Percentiles rank a stretch among this genome's conserved stretches.
phyloP scores from a whole-genome alignment of 35 echinoderm and acorn worm species.

The Heliocidaris erythrogramma region DNA sequence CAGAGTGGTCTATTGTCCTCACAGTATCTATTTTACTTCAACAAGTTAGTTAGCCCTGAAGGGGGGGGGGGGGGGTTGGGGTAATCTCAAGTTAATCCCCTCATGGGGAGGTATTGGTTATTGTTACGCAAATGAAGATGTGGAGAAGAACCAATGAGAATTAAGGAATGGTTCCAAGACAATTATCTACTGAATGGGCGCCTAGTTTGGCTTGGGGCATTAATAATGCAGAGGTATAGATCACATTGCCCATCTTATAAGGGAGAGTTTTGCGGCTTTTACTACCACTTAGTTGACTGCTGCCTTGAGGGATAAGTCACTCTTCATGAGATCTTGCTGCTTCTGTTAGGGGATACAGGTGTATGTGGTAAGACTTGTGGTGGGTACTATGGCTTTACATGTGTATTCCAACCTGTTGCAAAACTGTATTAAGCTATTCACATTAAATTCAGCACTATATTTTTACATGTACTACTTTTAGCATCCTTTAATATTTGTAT shows the following conservation, averaged over 20 bases:
- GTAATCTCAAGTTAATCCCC: not conserved
- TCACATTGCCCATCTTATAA: not conserved
- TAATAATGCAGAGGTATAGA: conserved; percentile 41
- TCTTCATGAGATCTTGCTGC: not conserved
- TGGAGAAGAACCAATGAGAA: not conserved
- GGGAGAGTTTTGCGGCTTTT: conserved; percentile 39
- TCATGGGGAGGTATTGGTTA: not conserved
- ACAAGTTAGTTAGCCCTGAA: conserved; percentile 32
- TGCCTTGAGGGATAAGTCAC: not conserved
- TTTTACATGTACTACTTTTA: not conserved
- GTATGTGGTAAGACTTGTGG: not conserved
- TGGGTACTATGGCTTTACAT: not conserved
- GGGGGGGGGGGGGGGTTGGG: not conserved
- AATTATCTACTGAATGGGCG: not conserved
- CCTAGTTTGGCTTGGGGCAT: not conserved
- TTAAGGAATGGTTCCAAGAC: not conserved
- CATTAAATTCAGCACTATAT: not conserved
- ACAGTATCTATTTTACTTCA: conserved; percentile 28
- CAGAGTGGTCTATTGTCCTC: conserved; percentile 18
- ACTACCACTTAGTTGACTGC: not conserved
- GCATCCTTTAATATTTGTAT: not conserved
- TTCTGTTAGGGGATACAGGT: not conserved
- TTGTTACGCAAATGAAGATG: conserved; percentile 37
- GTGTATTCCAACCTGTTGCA: not conserved
- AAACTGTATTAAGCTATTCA: not conserved